These are phyloP conservation scores for Heterocephalus glaber DNA, from an alignment of 2,113 vertebrate genomes.

Conservation along the genomic window DNA sequence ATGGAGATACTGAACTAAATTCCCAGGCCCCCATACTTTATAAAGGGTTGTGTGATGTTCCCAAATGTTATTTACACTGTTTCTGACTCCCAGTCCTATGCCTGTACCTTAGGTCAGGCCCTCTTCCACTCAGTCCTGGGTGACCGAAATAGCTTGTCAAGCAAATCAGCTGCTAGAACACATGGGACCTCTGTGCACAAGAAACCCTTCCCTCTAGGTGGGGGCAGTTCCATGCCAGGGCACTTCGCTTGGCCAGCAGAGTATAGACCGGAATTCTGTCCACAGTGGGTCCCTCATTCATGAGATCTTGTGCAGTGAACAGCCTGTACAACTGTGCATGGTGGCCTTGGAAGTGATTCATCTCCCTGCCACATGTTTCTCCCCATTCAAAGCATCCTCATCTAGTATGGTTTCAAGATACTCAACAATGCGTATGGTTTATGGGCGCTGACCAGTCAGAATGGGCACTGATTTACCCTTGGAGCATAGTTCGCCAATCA, in stretches of 20 bases:
- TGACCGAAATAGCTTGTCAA: neutral
- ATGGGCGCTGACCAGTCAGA: neutral
- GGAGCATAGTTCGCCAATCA: neutral
- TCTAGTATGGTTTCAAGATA: slow-evolving; percentile 25
- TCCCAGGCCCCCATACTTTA: neutral
- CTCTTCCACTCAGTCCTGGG: neutral
- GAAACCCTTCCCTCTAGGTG: neutral
- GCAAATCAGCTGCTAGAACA: neutral
- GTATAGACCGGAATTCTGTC: neutral
- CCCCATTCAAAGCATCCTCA: neutral
- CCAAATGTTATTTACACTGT: neutral
- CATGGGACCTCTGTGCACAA: neutral
- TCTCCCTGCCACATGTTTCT: neutral
- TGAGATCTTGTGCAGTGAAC: neutral
- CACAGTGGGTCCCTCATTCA: neutral
- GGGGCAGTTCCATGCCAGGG: neutral
- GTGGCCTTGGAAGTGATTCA: neutral
- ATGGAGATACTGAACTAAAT: too few relatives aligned
- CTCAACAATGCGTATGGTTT: neutral
- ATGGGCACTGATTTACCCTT: neutral
- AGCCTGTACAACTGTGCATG: neutral
- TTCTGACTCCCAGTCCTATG: neutral
- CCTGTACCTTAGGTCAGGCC: neutral
- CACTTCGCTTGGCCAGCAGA: neutral
- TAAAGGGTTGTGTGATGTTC: neutral